These are phyloP conservation scores for Acanthococcus lagerstroemiae DNA, from an alignment of 2,888 invertebrate species.

Conservation along the genomic window DNA sequence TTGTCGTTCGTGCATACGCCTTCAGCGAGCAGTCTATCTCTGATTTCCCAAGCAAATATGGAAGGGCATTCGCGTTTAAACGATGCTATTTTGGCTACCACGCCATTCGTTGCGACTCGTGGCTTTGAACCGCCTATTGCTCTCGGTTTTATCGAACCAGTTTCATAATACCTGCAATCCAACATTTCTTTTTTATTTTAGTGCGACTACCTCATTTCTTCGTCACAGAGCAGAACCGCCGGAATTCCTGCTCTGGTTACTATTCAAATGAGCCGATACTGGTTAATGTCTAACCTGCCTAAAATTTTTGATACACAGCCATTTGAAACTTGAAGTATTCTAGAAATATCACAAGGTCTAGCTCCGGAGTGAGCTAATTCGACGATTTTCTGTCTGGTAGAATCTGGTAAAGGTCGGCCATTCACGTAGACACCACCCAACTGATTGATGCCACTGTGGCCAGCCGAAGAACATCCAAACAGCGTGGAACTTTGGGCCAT, in stretches of 20 bases:
- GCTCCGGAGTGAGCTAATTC: conserved; percentile 97
- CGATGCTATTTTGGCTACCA: conserved; percentile 89
- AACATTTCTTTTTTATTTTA: too few species aligned
- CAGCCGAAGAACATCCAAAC: conserved; percentile 75
- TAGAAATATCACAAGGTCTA: conserved; percentile 95
- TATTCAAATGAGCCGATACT: neutral
- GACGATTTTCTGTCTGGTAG: conserved; percentile 96
- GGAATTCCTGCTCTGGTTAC: neutral
- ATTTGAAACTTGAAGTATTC: conserved; percentile 97
- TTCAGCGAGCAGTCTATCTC: conserved; percentile 85
- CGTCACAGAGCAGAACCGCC: too few species aligned
- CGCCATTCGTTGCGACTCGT: conserved; percentile 84
- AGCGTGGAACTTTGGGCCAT: conserved; percentile 58
- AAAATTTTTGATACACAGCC: conserved; percentile 99
- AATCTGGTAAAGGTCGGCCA: conserved; percentile 94
- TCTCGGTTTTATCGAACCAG: conserved; percentile 91
- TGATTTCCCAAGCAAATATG: conserved; percentile 97
- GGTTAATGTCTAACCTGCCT: conserved; percentile 81
- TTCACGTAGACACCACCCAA: conserved; percentile 98
- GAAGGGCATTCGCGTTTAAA: conserved; percentile 96
- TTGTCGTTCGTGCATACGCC: conserved; percentile 96
- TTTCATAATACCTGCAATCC: conserved; percentile 96
- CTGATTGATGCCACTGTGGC: conserved; percentile 99
- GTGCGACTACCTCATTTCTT: too few species aligned
- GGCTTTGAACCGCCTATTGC: conserved; percentile 97